A percentile compares a stretch with the other conserved stretches of the same genome.
These are phyloP conservation scores for Lota lota DNA, from an alignment of 2,113 vertebrate genomes.

Conservation along the genomic window DNA sequence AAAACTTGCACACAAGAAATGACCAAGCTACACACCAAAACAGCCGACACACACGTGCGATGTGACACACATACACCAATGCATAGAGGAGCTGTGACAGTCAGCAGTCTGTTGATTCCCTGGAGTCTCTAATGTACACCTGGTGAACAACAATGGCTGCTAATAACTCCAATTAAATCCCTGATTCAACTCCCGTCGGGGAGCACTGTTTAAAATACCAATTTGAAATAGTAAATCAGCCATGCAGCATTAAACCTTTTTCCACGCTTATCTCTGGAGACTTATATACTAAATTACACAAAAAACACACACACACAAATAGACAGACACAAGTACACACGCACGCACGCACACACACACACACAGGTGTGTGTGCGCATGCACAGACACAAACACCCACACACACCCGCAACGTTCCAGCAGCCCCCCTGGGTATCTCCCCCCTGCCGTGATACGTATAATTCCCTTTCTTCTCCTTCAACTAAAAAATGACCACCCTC, in stretches of 20 bases:
- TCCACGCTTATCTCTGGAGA: constrained; percentile 48
- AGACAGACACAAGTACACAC: constrained; percentile 47
- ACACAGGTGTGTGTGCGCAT: no score
- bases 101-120: constrained; percentile 54
- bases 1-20: no score
- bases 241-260: constrained; percentile 43
- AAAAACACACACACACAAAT: constrained; percentile 30
- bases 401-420: constrained; percentile 38
- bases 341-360: constrained; percentile 30
- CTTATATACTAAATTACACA: constrained; percentile 33
- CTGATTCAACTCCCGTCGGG: constrained; percentile 55
- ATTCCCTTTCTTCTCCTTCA: constrained; percentile 45
- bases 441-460: constrained; percentile 24
- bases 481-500: constrained; percentile 43
- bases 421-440: background rate
- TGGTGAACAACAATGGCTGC: constrained; percentile 64
- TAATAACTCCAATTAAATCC: constrained; percentile 67
- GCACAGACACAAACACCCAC: constrained; percentile 31
- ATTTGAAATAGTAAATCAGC: constrained; percentile 63
- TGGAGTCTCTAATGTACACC: constrained; percentile 58
- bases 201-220: constrained; percentile 60
- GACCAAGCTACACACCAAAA: background rate
- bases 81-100: constrained; percentile 47
- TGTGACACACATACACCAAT: constrained; percentile 24
- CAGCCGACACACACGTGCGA: constrained; percentile 30